phyloP scores from a whole-genome alignment of 2,888 invertebrate genomes.

The Phengaris alcon region DNA sequence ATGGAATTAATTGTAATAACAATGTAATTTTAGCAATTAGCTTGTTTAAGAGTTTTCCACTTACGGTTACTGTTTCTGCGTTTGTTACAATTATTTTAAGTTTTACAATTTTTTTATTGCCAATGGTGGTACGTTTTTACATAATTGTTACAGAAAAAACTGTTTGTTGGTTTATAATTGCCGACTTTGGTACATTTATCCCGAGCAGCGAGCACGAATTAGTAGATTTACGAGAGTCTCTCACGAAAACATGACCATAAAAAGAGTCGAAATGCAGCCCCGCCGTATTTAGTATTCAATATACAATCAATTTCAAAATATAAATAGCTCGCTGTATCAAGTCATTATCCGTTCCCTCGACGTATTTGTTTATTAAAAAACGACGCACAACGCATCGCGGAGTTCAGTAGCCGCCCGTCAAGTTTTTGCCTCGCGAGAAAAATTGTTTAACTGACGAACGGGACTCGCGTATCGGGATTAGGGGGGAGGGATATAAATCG shows the following conservation, averaged over 20 bases:
- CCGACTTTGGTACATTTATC: slow-evolving; percentile 28
- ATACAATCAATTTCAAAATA: slow-evolving; percentile 28
- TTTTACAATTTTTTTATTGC: slow-evolving; percentile 25
- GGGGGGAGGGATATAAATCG: slow-evolving; percentile 55
- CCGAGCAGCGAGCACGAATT: slow-evolving; percentile 18
- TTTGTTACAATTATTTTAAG: not conserved
- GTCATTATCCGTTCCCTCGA: slow-evolving; percentile 26
- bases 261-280: slow-evolving; percentile 28
- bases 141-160: slow-evolving; percentile 12
- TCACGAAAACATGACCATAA: slow-evolving; percentile 35
- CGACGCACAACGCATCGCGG: slow-evolving; percentile 26
- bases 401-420: slow-evolving; percentile 33
- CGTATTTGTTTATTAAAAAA: slow-evolving; percentile 32
- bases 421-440: slow-evolving; percentile 36
- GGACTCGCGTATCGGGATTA: slow-evolving; percentile 28
- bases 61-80: slow-evolving; percentile 5
- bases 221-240: slow-evolving; percentile 32
- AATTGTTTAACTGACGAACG: slow-evolving; percentile 30
- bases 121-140: not conserved
- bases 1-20: not conserved
- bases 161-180: slow-evolving; percentile 23
- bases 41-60: not conserved
- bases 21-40: not conserved
- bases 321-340: slow-evolving; percentile 27
- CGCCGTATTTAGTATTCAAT: slow-evolving; percentile 27